A percentile compares a stretch with the other conserved stretches of the same genome.
Conservation (phyloP, 37 sponge, comb jelly and placozoan species). For the Tethya wilhelma region DNA sequence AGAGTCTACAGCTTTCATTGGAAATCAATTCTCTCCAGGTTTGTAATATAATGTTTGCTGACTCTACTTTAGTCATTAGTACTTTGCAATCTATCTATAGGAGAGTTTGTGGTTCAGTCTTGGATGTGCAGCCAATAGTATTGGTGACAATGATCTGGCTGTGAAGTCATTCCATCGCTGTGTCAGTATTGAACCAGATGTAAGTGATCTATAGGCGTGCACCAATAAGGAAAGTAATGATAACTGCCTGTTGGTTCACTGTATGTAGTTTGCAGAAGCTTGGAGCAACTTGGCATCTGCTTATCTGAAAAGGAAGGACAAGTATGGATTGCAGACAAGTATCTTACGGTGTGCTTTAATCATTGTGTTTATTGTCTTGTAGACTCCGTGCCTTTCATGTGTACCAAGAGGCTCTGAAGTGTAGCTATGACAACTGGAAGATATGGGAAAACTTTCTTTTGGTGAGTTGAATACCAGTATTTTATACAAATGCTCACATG, state of each 20-base stretch:
- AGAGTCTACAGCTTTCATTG: constrained; percentile 62
- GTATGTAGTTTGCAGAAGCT: constrained; percentile 75
- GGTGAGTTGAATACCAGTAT: constrained; percentile 35
- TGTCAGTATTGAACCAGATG: constrained; percentile 82
- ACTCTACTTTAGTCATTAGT: constrained; percentile 17
- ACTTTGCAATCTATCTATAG: constrained; percentile 27
- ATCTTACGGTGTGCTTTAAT: not conserved
- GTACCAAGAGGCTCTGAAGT: constrained; percentile 77
- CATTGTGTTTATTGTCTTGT: not conserved
- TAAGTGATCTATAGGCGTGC: constrained; percentile 25
- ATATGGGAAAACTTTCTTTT: constrained; percentile 96
- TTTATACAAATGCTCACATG: not conserved
- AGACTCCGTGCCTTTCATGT: constrained; percentile 67
- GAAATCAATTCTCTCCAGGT: constrained; percentile 75
- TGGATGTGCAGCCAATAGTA: constrained; percentile 79
- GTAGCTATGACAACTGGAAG: constrained; percentile 88
- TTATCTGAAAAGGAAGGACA: constrained; percentile 73
- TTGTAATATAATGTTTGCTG: not conserved
- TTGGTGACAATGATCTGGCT: constrained; percentile 64
- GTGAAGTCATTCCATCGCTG: constrained; percentile 72
- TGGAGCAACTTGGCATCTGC: constrained; percentile 92
- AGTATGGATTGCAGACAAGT: constrained; percentile 41
- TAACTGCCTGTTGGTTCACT: too few species aligned
- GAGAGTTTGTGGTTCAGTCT: constrained; percentile 91
- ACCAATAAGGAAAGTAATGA: too few species aligned